Conservation (phyloP, 1,140 invertebrate genomes). For the Fopius arisanus region DNA sequence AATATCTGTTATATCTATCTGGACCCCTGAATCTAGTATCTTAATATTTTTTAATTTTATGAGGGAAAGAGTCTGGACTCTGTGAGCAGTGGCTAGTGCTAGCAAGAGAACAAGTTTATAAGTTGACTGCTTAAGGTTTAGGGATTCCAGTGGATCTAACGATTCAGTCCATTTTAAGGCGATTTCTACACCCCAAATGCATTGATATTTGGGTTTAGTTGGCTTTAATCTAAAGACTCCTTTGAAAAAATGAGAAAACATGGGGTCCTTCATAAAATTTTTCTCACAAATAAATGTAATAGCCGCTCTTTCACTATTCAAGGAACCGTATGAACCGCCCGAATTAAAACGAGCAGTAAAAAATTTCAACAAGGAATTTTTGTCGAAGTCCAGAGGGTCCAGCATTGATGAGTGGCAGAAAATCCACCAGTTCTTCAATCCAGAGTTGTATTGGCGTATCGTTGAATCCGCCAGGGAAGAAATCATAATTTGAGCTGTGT, state of each 20-base stretch:
- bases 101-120: conserved; percentile 30
- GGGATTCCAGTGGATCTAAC: neutral
- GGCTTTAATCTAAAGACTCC: neutral
- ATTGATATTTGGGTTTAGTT: neutral
- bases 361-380: neutral
- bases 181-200: neutral
- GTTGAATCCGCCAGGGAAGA: neutral
- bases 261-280: neutral
- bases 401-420: neutral
- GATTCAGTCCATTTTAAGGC: neutral
- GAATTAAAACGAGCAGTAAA: neutral
- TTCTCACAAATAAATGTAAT: neutral
- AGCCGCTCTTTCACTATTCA: neutral
- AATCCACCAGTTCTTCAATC: conserved; percentile 11
- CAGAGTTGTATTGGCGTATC: conserved; percentile 9
- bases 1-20: conserved; percentile 24
- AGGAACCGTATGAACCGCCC: neutral
- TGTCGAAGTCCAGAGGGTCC: neutral
- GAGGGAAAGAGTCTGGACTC: conserved; percentile 33
- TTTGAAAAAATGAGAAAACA: neutral
- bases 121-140: neutral
- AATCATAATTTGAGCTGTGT: neutral
- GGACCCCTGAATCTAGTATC: neutral
- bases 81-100: conserved; percentile 36
- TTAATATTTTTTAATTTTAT: conserved; percentile 34